These are phyloP conservation scores for Agelaius phoeniceus DNA, from an alignment of 2,113 vertebrate species.

Conservation along the genomic window DNA sequence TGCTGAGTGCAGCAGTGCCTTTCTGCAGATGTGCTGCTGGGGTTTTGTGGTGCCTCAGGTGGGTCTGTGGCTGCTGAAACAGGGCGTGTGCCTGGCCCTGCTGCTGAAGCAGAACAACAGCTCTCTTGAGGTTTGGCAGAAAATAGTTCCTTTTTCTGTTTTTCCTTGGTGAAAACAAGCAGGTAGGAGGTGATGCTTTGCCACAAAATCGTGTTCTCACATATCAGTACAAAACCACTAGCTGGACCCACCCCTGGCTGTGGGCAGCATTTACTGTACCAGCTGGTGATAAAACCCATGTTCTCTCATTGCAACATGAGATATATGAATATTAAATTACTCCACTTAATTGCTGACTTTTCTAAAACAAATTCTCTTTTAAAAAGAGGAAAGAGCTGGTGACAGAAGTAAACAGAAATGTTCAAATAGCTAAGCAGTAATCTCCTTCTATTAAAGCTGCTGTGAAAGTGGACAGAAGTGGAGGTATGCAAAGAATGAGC, in stretches of 20 bases:
- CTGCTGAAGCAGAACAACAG: background rate
- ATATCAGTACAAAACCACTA: background rate
- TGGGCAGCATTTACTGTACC: background rate
- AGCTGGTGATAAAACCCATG: background rate
- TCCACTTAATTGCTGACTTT: background rate
- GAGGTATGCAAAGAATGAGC: background rate
- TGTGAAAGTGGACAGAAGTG: background rate
- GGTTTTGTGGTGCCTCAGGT: background rate
- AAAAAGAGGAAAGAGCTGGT: background rate
- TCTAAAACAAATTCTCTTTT: background rate
- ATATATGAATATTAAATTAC: background rate
- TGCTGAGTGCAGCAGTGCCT: fast-evolving
- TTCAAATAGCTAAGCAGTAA: background rate
- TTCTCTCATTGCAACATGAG: background rate
- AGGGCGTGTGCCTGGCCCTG: background rate
- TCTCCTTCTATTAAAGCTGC: background rate
- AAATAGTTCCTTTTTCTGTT: background rate
- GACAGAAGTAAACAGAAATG: background rate
- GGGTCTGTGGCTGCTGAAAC: background rate
- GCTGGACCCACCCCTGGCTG: background rate
- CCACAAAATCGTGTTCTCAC: background rate
- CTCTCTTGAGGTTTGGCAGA: constrained; percentile 27
- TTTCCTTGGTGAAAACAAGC: background rate
- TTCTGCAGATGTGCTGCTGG: background rate
- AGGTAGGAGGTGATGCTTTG: constrained; percentile 18